Conservation (phyloP, 1,140 invertebrate species). For the Plutomurus gul region DNA sequence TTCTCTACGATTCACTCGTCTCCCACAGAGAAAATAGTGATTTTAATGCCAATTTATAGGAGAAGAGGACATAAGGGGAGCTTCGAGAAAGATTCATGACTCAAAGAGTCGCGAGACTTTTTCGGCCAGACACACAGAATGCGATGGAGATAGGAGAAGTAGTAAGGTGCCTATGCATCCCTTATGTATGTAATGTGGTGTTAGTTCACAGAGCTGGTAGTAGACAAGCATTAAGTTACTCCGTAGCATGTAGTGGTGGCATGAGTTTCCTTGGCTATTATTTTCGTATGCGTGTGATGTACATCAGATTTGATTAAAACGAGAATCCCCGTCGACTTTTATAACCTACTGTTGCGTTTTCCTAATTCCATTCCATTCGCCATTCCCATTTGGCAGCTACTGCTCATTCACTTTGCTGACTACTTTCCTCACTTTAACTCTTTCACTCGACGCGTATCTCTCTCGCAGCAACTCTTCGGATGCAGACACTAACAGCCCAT, state of each 20-base stretch:
- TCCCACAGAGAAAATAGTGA: constrained; percentile 21
- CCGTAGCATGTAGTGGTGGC: background rate
- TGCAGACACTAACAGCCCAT: too few species aligned
- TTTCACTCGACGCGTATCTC: background rate
- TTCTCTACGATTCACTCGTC: background rate
- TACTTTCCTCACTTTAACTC: background rate
- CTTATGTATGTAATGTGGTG: too few species aligned
- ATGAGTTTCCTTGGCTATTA: constrained; percentile 27
- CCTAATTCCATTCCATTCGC: constrained; percentile 49
- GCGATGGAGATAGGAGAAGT: background rate
- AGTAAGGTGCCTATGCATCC: too few species aligned
- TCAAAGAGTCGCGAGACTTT: background rate
- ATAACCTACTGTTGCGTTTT: constrained; percentile 50
- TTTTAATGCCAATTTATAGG: constrained; percentile 28
- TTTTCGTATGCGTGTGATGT: constrained; percentile 46
- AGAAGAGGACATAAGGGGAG: constrained; percentile 12
- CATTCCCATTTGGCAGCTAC: constrained; percentile 24
- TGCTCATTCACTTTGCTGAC: constrained; percentile 20
- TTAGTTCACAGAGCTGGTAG: too few species aligned
- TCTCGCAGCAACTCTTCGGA: too few species aligned
- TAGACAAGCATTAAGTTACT: background rate
- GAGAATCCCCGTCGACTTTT: constrained; percentile 44
- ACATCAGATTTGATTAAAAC: constrained; percentile 50
- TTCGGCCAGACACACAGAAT: background rate
- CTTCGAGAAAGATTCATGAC: constrained; percentile 18